A percentile compares a stretch with the other conserved stretches of the same genome.
Conservation (phyloP, 2,797 vertebrate genomes). For the Arctocebus calabarensis region DNA sequence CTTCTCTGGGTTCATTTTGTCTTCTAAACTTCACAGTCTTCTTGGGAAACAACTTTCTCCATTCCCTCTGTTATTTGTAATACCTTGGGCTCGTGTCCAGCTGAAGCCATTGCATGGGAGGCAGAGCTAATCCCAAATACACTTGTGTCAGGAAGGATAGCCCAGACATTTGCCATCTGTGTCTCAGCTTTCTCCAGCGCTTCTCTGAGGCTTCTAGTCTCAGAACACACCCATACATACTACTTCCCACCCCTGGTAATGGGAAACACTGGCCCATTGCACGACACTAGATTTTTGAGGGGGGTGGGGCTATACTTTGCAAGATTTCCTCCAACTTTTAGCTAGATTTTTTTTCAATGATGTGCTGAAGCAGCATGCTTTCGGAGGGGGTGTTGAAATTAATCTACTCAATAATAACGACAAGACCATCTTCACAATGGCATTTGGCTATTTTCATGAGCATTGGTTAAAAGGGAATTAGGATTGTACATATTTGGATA, state of each 20-base stretch:
- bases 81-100: constrained; percentile 61
- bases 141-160: constrained; percentile 68
- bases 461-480: constrained; percentile 27
- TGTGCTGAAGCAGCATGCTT: background rate
- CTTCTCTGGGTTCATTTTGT: constrained; percentile 48
- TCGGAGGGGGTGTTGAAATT: background rate
- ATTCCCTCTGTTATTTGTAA: constrained; percentile 61
- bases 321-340: constrained; percentile 23
- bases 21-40: constrained; percentile 51
- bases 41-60: constrained; percentile 53
- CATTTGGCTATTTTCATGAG: background rate
- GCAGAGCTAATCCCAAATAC: constrained; percentile 62
- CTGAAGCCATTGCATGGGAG: constrained; percentile 52
- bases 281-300: constrained; percentile 14
- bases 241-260: background rate
- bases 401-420: background rate
- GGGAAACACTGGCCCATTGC: background rate
- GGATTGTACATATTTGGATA: background rate
- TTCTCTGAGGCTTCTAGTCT: constrained; percentile 50
- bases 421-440: background rate
- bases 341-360: background rate
- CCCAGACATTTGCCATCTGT: constrained; percentile 70
- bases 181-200: constrained; percentile 67
- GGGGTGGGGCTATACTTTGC: background rate
- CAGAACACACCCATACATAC: constrained; percentile 28